phyloP scores from a whole-genome alignment of 37 sponge, comb jelly and placozoan species.

The Halichondria panicea region DNA sequence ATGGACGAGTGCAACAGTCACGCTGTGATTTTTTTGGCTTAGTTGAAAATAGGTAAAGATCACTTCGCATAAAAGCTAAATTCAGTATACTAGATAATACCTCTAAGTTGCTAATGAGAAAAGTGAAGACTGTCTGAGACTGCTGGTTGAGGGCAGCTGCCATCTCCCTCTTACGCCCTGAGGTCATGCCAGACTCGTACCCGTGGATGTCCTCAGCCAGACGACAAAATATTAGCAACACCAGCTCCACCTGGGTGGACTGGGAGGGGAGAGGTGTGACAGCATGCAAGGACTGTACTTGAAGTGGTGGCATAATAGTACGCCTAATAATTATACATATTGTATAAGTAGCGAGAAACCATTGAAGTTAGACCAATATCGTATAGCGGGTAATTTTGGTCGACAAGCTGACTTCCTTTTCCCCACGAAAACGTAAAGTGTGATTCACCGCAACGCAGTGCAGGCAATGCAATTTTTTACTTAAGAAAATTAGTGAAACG shows the following conservation, averaged over 20 bases:
- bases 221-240: constrained; percentile 44
- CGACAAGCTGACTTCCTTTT: too few relatives aligned
- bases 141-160: constrained; percentile 13
- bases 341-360: too few relatives aligned
- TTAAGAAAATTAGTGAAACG: too few relatives aligned
- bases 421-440: too few relatives aligned
- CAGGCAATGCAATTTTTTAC: too few relatives aligned
- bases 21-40: not conserved
- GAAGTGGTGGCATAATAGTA: too few relatives aligned
- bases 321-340: too few relatives aligned
- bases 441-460: too few relatives aligned
- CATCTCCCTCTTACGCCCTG: constrained; percentile 41
- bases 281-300: not conserved
- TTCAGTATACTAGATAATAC: constrained; percentile 8
- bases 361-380: too few relatives aligned
- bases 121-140: not conserved
- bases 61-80: not conserved
- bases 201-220: constrained; percentile 41
- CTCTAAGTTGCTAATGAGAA: constrained; percentile 42
- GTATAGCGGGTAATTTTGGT: too few relatives aligned
- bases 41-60: not conserved
- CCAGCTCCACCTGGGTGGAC: constrained; percentile 38
- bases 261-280: not conserved
- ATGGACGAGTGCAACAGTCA: not conserved
- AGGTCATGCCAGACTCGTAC: constrained; percentile 8